Conservation (phyloP, 2,113 vertebrate genomes). For the Stigmatopora argus region DNA sequence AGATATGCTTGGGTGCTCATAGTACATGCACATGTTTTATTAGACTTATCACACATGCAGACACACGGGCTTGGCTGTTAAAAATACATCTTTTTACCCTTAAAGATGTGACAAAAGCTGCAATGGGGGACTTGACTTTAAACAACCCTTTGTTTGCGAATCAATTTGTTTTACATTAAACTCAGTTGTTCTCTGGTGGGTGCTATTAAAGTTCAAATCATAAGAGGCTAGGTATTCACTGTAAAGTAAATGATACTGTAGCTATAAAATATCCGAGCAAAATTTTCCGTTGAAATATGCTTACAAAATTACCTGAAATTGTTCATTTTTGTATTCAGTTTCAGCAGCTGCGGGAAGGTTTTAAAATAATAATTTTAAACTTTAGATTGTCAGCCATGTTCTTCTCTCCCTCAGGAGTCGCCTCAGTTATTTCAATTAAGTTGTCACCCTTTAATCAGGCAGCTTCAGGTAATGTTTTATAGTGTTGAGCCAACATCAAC, state of each 20-base stretch:
- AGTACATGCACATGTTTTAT: neutral
- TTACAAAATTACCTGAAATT: no score
- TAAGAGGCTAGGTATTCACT: no score
- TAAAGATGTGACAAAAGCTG: conserved; percentile 10
- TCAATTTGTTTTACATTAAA: neutral
- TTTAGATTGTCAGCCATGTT: conserved; percentile 3
- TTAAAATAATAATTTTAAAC: neutral
- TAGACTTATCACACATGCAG: conserved; percentile 11
- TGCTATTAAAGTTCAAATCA: no score
- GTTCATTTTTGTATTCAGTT: no score
- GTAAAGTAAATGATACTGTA: neutral
- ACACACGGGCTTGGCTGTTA: conserved; percentile 5
- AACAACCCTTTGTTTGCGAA: neutral
- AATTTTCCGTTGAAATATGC: neutral
- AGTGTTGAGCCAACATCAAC: conserved; percentile 42
- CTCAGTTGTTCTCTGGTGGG: neutral
- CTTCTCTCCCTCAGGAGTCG: conserved; percentile 38
- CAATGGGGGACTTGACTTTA: neutral
- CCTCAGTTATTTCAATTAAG: conserved; percentile 61
- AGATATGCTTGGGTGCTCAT: conserved; percentile 1
- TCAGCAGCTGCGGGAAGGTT: neutral
- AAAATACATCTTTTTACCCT: conserved; percentile 34
- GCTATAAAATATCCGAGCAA: neutral
- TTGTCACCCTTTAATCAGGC: conserved; percentile 64
- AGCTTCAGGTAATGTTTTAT: conserved; percentile 53